phyloP scores from a whole-genome alignment of 2,797 vertebrate species.

The Esox masquinongy region DNA sequence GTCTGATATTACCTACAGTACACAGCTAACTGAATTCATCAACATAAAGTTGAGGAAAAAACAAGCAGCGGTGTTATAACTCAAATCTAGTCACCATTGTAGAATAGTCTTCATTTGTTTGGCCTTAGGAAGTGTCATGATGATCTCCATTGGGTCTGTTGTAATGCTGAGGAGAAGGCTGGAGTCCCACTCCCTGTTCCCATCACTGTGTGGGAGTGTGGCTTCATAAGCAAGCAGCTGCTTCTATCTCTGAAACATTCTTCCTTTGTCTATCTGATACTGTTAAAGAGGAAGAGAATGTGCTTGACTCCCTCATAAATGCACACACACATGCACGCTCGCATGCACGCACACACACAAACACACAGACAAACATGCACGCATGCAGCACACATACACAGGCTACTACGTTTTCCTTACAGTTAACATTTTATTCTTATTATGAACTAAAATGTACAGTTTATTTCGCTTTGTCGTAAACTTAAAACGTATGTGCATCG shows the following conservation, averaged over 20 bases:
- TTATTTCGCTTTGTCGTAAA: no score
- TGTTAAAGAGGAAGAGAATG: conserved; percentile 9
- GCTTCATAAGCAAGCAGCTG: conserved; percentile 60
- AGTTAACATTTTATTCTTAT: no score
- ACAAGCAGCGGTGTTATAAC: not conserved
- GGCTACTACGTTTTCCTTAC: no score
- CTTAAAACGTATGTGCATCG: no score
- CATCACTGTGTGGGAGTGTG: conserved; percentile 63
- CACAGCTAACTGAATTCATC: not conserved
- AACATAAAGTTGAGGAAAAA: not conserved
- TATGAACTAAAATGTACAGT: no score
- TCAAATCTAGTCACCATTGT: not conserved
- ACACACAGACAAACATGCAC: not conserved
- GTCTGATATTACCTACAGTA: not conserved
- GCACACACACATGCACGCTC: not conserved
- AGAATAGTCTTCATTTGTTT: not conserved
- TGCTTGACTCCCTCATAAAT: not conserved
- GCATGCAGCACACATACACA: no score
- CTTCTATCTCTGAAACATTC: conserved; percentile 55
- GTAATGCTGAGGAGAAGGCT: conserved; percentile 41
- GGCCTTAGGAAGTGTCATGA: not conserved
- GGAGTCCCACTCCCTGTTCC: conserved; percentile 67
- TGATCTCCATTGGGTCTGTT: conserved; percentile 42
- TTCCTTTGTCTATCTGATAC: conserved; percentile 19
- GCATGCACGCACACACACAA: not conserved